Conservation (phyloP, 2,888 invertebrate genomes). For the Drosophila anomalata region DNA sequence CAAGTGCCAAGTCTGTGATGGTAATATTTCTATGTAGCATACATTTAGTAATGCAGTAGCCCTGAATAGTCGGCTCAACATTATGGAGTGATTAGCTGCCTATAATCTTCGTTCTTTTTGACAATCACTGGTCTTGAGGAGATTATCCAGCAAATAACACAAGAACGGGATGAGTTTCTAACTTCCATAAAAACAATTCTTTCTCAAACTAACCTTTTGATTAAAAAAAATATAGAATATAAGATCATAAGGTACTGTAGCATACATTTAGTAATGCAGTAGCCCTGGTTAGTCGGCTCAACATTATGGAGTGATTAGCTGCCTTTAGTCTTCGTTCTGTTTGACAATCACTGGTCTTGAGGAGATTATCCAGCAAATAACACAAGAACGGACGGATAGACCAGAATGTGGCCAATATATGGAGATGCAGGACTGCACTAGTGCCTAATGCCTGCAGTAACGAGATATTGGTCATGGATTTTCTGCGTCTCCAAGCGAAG, state of each 20-base stretch:
- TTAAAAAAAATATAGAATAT: background rate
- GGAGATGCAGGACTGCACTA: slow-evolving; percentile 74
- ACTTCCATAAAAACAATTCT: too few species aligned
- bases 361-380: slow-evolving; percentile 73
- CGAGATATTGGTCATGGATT: slow-evolving; percentile 75
- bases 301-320: slow-evolving; percentile 53
- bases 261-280: slow-evolving; percentile 39
- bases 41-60: slow-evolving; percentile 40
- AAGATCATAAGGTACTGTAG: slow-evolving; percentile 2
- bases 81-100: slow-evolving; percentile 50
- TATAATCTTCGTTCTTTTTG: slow-evolving; percentile 80
- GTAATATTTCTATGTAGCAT: slow-evolving; percentile 20
- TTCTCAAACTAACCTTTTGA: too few species aligned
- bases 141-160: slow-evolving; percentile 72
- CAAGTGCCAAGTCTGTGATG: background rate
- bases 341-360: slow-evolving; percentile 79
- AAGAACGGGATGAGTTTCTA: too few species aligned
- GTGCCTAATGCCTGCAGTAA: slow-evolving; percentile 71
- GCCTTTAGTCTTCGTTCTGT: slow-evolving; percentile 75
- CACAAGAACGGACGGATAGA: slow-evolving; percentile 75
- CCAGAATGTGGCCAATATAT: slow-evolving; percentile 74
- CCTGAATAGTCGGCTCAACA: slow-evolving; percentile 36
- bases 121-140: slow-evolving; percentile 73
- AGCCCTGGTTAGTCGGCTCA: slow-evolving; percentile 27
- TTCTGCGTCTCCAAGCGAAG: slow-evolving; percentile 82